phyloP scores from a whole-genome alignment of 2,113 vertebrate genomes.

The Phocoena sinus region DNA sequence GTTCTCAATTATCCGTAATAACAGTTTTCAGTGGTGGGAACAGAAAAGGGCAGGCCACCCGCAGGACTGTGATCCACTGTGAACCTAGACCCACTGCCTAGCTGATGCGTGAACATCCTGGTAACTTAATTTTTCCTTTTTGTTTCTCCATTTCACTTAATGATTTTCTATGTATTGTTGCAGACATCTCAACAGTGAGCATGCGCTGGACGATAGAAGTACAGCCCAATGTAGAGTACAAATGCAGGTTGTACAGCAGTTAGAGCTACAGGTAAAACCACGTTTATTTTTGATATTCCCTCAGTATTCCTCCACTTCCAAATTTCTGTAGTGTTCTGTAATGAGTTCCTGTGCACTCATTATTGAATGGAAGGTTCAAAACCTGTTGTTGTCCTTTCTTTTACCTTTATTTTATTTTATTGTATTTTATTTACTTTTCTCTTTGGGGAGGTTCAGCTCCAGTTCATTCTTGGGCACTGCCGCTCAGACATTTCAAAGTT shows the following conservation, averaged over 20 bases:
- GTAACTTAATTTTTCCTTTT: conserved; percentile 80
- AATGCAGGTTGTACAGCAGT: conserved; percentile 99
- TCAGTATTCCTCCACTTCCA: conserved; percentile 75
- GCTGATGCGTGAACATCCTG: conserved; percentile 71
- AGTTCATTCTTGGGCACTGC: conserved; percentile 62
- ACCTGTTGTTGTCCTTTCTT: conserved; percentile 61
- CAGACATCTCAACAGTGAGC: conserved; percentile 99
- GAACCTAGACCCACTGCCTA: not conserved
- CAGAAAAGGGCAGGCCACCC: conserved; percentile 52
- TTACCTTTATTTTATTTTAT: not conserved
- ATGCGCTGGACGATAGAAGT: conserved; percentile 99
- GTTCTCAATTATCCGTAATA: not conserved
- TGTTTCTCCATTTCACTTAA: conserved; percentile 84
- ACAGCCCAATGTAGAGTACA: conserved; percentile 99
- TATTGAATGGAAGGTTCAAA: conserved; percentile 69
- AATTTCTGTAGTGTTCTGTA: conserved; percentile 69
- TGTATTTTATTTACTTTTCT: conserved; percentile 5
- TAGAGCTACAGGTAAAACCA: conserved; percentile 98
- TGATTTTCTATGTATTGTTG: conserved; percentile 85
- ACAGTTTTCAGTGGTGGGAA: not conserved
- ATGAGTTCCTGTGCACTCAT: conserved; percentile 75
- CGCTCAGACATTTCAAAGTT: not conserved
- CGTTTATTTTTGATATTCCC: conserved; percentile 81
- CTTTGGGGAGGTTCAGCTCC: conserved; percentile 65
- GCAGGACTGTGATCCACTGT: not conserved